Base-by-base conservation (phyloP, 2,113 vertebrate genomes). In the Pelecanoides urinatrix region DNA sequence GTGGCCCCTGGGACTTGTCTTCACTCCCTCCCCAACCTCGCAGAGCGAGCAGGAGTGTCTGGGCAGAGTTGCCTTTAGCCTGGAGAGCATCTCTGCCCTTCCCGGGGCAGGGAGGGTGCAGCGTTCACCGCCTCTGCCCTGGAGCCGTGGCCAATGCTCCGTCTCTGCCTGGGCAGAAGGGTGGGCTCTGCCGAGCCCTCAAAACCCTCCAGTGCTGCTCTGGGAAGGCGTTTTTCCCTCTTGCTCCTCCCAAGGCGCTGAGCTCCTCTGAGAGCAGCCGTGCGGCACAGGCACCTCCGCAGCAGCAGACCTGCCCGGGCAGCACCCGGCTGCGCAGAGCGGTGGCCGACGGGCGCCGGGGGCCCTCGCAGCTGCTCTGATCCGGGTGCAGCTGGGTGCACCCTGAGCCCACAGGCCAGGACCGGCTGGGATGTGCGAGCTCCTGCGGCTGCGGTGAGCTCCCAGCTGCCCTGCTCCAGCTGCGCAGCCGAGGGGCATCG, bases 331-430 rank as follows among this genome's bases (percentile, higher is more conserved):
- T 47, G 53, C 1, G 38, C 18, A 16, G 65, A 25, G 76, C 9
- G 0, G 36, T 6, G 22, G 13, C 80, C 0, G 0, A 2, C 0
- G 13, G 38, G 16, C 38, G 44, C 74, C 74, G 1, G 4, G 30
- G 34, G 67, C 50, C 30, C 7, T 23, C 1, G 3, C 0, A 9
- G 53, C 30, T 81, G 56, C 61, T 85, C 70, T 53, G 23, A 61
- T 80, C 49, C 0, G 16, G 44, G 50, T 3, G 5, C 27, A 29
- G 22, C 8, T 62, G 95, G 88, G 55, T 30, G 68, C 3, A 18
- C 29, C 45, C 42, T 0, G 16, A 88, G 52, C 75, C 42, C 34
- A 2, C 30, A 14, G 55, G 63, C 23, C 5, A 1, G 56, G 82
- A n/a, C 88, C 2, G 12, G 90, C 82, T 0, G 2, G 68, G 36